These are phyloP conservation scores for Ameiurus melas DNA, from an alignment of 2,113 vertebrate species.

Conservation along the genomic window DNA sequence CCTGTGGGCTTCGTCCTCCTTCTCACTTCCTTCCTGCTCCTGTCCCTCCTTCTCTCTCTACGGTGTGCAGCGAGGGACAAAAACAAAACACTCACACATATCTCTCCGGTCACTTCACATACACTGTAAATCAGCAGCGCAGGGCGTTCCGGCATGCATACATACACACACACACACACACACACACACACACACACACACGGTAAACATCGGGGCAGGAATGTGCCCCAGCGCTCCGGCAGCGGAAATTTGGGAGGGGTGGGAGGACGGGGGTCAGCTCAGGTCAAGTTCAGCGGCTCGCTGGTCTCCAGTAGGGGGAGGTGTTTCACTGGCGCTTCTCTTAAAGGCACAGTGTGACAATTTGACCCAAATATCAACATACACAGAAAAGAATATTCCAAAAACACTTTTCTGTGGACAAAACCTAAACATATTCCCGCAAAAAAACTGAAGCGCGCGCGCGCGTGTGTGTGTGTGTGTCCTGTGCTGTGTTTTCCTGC, in stretches of 20 bases:
- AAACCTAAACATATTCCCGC: not conserved
- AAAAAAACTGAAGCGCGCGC: not conserved
- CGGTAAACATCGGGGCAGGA: constrained; percentile 55
- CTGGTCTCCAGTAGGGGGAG: constrained; percentile 53
- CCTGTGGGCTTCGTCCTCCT: constrained; percentile 33
- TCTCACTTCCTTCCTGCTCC: constrained; percentile 19
- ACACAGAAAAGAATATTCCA: not conserved
- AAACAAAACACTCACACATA: constrained; percentile 17
- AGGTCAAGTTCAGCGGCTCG: constrained; percentile 59
- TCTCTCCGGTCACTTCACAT: constrained; percentile 17
- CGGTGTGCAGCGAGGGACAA: constrained; percentile 19
- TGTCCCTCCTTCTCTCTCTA: not conserved
- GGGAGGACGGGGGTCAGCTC: constrained; percentile 57
- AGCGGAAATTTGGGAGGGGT: constrained; percentile 59
- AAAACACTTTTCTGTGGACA: not conserved
- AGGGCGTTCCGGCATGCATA: constrained; percentile 34
- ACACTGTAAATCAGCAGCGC: constrained; percentile 18
- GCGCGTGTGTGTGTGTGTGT: not conserved
- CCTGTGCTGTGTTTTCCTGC: not conserved
- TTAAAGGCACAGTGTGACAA: constrained; percentile 36
- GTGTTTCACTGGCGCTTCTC: constrained; percentile 38
- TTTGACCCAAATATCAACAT: not conserved
- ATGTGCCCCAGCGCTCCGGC: constrained; percentile 56
- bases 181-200: constrained; percentile 49
- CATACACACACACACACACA: constrained; percentile 39